Conservation (phyloP, 1,140 invertebrate genomes). For the Laupala kohalensis region DNA sequence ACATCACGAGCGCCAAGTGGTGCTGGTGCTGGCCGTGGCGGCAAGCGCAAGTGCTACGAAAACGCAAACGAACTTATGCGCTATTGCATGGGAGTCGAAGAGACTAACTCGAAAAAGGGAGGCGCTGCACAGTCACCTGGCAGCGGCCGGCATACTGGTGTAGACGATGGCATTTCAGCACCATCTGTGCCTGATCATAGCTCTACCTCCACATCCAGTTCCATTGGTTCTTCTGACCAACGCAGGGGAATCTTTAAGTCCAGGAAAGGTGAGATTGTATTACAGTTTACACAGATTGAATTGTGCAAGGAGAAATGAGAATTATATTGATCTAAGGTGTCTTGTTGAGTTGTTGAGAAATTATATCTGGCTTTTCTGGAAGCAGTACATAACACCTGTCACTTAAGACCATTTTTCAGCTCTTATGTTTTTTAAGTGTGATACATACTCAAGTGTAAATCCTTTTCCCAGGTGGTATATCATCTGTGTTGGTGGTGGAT, state of each 20-base stretch:
- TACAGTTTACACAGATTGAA: neutral
- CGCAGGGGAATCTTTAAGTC: constrained; percentile 11
- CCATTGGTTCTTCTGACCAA: constrained; percentile 16
- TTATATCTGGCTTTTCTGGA: too few species aligned
- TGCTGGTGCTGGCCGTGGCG: constrained; percentile 17
- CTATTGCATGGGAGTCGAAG: constrained; percentile 50
- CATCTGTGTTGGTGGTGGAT: constrained; percentile 26
- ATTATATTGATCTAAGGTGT: neutral
- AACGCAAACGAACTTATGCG: constrained; percentile 52
- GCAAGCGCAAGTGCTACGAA: constrained; percentile 51
- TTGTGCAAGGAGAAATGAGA: neutral
- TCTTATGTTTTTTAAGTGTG: too few species aligned
- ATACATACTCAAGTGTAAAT: too few species aligned
- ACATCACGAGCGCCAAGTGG: constrained; percentile 18
- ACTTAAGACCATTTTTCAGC: too few species aligned
- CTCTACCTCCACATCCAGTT: neutral
- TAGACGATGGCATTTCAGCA: neutral
- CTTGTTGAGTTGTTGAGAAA: too few species aligned
- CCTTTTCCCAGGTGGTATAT: constrained; percentile 16
- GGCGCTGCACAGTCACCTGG: neutral
- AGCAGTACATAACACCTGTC: too few species aligned
- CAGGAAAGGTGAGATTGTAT: constrained; percentile 5
- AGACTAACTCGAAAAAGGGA: constrained; percentile 17
- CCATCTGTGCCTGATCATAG: neutral
- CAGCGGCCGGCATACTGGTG: neutral